Percentiles rank a stretch among this genome's conserved stretches.
These are phyloP conservation scores for Ascidia mentula DNA, from an alignment of 23 tunicate species.

Conservation along the genomic window DNA sequence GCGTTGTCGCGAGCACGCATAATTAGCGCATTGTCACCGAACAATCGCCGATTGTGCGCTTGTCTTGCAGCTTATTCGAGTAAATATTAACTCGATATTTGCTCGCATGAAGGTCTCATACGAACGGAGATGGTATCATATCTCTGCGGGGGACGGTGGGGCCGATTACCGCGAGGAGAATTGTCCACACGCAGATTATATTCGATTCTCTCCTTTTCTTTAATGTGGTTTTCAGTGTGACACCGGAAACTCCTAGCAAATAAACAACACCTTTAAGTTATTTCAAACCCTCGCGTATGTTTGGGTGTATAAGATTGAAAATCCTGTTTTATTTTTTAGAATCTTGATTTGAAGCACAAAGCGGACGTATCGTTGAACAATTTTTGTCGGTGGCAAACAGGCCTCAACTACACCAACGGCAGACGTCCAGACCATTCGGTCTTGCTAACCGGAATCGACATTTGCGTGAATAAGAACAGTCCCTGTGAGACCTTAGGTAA, in stretches of 20 bases:
- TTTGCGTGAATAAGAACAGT: conserved; percentile 83
- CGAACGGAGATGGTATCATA: background rate
- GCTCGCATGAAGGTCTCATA: background rate
- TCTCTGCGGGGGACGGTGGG: background rate
- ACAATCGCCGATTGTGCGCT: conserved; percentile 8
- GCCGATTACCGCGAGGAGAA: background rate
- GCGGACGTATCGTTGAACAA: conserved; percentile 81
- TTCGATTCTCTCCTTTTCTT: background rate
- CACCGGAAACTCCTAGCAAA: too few relatives aligned
- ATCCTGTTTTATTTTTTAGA: conserved; percentile 23
- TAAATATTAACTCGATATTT: background rate
- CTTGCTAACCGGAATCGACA: conserved; percentile 92
- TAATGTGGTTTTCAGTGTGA: background rate
- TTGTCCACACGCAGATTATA: background rate
- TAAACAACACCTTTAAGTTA: too few relatives aligned
- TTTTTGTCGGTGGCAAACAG: conserved; percentile 83
- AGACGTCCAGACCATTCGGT: conserved; percentile 89
- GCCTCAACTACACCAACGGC: conserved; percentile 43
- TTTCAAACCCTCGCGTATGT: background rate
- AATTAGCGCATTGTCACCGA: conserved; percentile 8
- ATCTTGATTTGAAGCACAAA: conserved; percentile 69
- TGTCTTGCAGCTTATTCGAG: too few relatives aligned
- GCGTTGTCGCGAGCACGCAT: background rate
- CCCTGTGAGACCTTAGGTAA: conserved; percentile 93
- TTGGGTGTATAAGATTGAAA: background rate